Evolutionary conservation across 2,113 vertebrate species (phyloP).

Genomic region (Perca flavescens): DNA sequence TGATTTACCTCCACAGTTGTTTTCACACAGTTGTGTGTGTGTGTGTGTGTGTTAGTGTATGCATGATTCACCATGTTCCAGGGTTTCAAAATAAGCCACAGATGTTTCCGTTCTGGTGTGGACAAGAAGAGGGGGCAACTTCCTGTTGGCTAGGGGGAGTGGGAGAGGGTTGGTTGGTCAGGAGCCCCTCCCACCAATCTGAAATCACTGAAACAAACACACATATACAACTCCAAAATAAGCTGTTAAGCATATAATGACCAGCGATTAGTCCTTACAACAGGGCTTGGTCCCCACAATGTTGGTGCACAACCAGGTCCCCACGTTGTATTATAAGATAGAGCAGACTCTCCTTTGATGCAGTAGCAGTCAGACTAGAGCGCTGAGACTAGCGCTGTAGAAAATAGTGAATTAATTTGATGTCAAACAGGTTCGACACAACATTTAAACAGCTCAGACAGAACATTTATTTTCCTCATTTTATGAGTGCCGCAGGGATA

Average conservation of each 20-base stretch:
- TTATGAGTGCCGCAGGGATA: too few species aligned
- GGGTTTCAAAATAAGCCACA: slow-evolving; percentile 84
- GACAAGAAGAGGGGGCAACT: slow-evolving; percentile 74
- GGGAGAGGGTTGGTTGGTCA: slow-evolving; percentile 47
- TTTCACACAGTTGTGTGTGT: slow-evolving; percentile 37
- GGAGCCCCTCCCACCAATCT: slow-evolving; percentile 38
- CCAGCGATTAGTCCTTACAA: background rate
- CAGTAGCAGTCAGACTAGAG: background rate
- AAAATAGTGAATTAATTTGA: background rate
- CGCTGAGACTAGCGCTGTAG: too few species aligned
- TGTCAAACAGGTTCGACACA: background rate
- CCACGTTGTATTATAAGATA: background rate
- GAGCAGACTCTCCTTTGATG: background rate
- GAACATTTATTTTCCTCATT: background rate
- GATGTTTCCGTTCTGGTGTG: slow-evolving; percentile 83
- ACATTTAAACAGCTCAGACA: background rate
- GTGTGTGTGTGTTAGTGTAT: slow-evolving; percentile 46
- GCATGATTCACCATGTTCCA: slow-evolving; percentile 48
- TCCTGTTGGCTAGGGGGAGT: slow-evolving; percentile 74
- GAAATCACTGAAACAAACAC: background rate
- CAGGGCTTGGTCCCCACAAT: background rate
- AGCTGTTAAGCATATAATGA: background rate
- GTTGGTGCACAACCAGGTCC: background rate
- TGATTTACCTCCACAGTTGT: slow-evolving; percentile 26
- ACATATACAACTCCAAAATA: background rate